These are phyloP conservation scores for Drosophila navojoa DNA, from an alignment of 1,140 invertebrate species.

Conservation along the genomic window DNA sequence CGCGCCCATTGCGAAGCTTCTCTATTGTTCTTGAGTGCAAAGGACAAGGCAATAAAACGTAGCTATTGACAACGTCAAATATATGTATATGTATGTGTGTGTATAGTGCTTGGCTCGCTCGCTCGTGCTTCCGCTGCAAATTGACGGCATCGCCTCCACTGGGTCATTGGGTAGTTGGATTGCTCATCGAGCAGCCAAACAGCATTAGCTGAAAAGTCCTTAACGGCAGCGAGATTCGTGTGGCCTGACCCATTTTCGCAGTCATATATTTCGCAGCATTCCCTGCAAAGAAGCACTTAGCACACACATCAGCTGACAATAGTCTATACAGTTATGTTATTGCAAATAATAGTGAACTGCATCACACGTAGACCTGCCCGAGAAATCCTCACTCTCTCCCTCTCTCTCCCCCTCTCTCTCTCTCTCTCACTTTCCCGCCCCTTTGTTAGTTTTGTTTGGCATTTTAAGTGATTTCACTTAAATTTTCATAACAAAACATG, in stretches of 20 bases:
- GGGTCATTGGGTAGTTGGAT: background rate
- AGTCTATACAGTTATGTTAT: too few species aligned
- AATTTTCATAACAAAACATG: slow-evolving; percentile 82
- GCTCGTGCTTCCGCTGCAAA: slow-evolving; percentile 54
- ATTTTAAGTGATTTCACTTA: slow-evolving; percentile 82
- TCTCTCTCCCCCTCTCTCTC: too few species aligned
- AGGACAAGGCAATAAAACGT: slow-evolving; percentile 70
- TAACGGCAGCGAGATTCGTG: slow-evolving; percentile 1
- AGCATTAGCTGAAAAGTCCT: slow-evolving; percentile 63
- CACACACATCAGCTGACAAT: too few species aligned
- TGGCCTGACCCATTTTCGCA: slow-evolving; percentile 61
- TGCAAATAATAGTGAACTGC: too few species aligned
- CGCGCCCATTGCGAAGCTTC: slow-evolving; percentile 39
- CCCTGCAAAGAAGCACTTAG: too few species aligned
- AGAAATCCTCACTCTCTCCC: too few species aligned
- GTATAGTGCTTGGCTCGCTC: too few species aligned
- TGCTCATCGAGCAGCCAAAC: slow-evolving; percentile 68
- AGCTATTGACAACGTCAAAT: slow-evolving; percentile 65
- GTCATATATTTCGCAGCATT: slow-evolving; percentile 5
- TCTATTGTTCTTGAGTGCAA: slow-evolving; percentile 40
- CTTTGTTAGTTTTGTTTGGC: slow-evolving; percentile 75
- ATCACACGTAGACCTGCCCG: background rate
- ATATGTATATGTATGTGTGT: background rate
- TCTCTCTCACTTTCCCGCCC: slow-evolving; percentile 35
- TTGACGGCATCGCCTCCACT: slow-evolving; percentile 42